Evolutionary conservation across 2,888 invertebrate species (phyloP), one percentile per base, ranked within the genome.

Genomic region (Notodonta ziczac): DNA sequence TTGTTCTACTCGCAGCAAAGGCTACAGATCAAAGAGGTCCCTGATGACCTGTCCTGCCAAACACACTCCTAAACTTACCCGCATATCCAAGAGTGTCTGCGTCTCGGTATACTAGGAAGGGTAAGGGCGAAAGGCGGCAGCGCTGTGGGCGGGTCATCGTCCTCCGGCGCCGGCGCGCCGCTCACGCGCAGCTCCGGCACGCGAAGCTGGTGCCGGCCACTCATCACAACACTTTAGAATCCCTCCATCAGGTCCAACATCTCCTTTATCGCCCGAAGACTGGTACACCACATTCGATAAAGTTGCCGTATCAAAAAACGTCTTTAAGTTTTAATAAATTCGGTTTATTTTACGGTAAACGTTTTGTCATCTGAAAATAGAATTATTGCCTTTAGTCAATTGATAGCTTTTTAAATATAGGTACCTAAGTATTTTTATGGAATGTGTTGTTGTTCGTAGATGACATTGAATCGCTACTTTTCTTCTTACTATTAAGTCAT

Each of bases 1-100:
- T 42, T 42, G 42, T 4, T 12, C 42, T 42, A 42, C 8, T 42
- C 9, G 12, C 42, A 12, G 42, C 12, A 42, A 3, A 12, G 8
- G 10, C 12, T 42, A 9, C 4, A 42, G 10, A 10, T 8, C 42
- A 42, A 42, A 42, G 42, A 7, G 4, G 35, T 42, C 42, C 8
- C 8, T 0, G 8, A 42, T 42, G 0, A 42, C 12, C 12, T 14
- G 14, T 14, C 50, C 13, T 10, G 14, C 12, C 16, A 7, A 50
- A 14, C 14, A 50, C 24, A 39, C 13, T 4, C 13, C 10, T 54
- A 24, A 5, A 81, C 96, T 95, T 90, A 96, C 96, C 96, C 94
- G 85, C 96, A 96, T 83, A 96, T 96, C 96, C 96, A 96, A 68
- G 96, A 96, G 86, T 96, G 96, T 70, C 96, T 90, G 59, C 96